A percentile compares a stretch with the other conserved stretches of the same genome.
Conservation (phyloP, 2,888 invertebrate species). For the Gastracanthus pulcherrimus region DNA sequence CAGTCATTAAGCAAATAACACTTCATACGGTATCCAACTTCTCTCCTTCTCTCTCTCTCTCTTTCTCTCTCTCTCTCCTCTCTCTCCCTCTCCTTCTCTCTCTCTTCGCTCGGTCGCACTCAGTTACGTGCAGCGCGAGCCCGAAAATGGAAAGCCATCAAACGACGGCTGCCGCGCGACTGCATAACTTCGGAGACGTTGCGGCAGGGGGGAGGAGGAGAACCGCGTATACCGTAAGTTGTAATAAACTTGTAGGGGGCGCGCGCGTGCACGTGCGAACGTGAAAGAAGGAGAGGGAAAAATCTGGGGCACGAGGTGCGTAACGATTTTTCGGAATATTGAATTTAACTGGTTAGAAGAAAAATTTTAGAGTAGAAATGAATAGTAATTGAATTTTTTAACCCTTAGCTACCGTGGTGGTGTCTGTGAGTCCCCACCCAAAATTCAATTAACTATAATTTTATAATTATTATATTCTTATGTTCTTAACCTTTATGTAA, state of each 20-base stretch:
- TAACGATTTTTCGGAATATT: no score
- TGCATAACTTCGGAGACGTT: background rate
- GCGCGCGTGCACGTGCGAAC: background rate
- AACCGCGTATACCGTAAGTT: background rate
- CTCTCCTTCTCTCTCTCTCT: background rate
- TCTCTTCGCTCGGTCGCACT: background rate
- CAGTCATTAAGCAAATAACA: constrained; percentile 43
- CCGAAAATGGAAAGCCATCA: constrained; percentile 38
- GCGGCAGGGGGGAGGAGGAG: background rate
- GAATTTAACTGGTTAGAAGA: no score
- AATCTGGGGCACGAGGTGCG: no score
- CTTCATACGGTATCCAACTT: background rate
- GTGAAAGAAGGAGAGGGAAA: background rate
- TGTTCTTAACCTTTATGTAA: no score
- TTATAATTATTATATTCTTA: no score
- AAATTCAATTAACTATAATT: no score
- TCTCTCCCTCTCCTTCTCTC: background rate
- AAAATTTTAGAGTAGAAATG: no score
- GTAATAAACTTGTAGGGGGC: background rate
- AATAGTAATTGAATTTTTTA: no score
- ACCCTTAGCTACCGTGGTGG: no score
- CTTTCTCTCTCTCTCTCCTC: background rate
- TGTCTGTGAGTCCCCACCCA: no score
- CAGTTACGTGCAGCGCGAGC: background rate
- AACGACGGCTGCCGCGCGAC: background rate